Base-by-base conservation (phyloP, 1,140 invertebrate species). In the Kradibia gibbosae region DNA sequence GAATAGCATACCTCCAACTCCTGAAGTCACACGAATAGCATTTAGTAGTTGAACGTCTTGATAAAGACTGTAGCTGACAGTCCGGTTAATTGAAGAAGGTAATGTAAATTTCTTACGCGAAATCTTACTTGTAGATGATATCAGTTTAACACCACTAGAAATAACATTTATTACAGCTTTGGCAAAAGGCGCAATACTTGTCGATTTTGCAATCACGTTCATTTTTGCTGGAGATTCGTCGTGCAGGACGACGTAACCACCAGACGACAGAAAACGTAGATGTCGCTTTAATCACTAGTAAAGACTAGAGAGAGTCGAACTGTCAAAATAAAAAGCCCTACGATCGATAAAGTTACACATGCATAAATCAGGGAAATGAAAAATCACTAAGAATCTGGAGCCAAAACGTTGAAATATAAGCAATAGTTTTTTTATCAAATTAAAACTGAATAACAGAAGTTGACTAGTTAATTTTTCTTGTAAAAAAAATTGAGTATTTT, bases 161-260 rank as follows among this genome's bases (percentile, higher is more conserved):
- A 95, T 90, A 10, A 92, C 92, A 82, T 92, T 92, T n/a, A 92
- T 91, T 15, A 92, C 89, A 31, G 93, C 93, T 80, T 93, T 93
- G 74, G 94, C 90, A 84, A 93, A 94, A 71, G 94, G 93, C 55
- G 93, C 89, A 75, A 94, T 88, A 80, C 91, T 92, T 62, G 92
- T 90, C 83, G 93, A 94, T 85, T 94, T 93, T 71, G 94, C 90
- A 71, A 94, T 93, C 48, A 94, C 93, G 90, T 93, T 95, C 92
- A 95, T 95, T 87, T 88, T 90, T 82, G 76, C 57, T 31, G 36
- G 74, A 83, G 36, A 81, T 34, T 77, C 72, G 72, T 17, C 62
- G 67, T 60, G n/a, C 28, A 73, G n/a, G 55, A 72, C 65, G 45
- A 50, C 70, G 45, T 73, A 50, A 34, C 72, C 76, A 82, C 81